These are phyloP conservation scores for Poeciliopsis occidentalis DNA, from an alignment of 2,113 vertebrate species.

Conservation along the genomic window DNA sequence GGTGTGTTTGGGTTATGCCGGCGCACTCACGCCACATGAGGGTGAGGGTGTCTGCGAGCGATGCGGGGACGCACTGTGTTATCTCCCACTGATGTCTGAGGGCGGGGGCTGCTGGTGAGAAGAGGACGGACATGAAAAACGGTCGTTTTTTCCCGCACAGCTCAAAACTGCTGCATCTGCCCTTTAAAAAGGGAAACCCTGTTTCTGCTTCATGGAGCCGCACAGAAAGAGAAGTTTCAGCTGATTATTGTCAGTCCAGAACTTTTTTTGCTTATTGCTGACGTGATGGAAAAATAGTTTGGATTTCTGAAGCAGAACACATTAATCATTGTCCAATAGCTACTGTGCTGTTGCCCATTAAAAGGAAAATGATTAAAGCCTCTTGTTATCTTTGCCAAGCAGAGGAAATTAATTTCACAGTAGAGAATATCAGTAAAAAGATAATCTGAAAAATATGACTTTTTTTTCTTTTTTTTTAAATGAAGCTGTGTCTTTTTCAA, in stretches of 20 bases:
- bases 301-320: conserved; percentile 5
- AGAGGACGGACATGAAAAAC: conserved; percentile 20
- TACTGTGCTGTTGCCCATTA: conserved; percentile 31
- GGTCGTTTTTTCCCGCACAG: conserved; percentile 2
- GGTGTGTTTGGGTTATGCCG: conserved; percentile 79
- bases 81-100: conserved; percentile 67
- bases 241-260: background rate
- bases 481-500: background rate
- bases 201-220: conserved; percentile 4
- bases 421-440: background rate
- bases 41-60: conserved; percentile 68
- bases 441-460: background rate
- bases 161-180: background rate
- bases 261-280: background rate
- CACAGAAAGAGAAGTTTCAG: background rate
- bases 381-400: background rate
- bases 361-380: conserved; percentile 1
- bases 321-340: conserved; percentile 26
- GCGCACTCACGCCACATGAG: conserved; percentile 71
- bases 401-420: background rate
- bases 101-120: conserved; percentile 33
- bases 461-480: background rate
- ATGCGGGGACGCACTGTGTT: conserved; percentile 64
- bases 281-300: conserved; percentile 12
- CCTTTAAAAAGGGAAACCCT: background rate